phyloP scores from a whole-genome alignment of 1,140 invertebrate species.

The Apis laboriosa region DNA sequence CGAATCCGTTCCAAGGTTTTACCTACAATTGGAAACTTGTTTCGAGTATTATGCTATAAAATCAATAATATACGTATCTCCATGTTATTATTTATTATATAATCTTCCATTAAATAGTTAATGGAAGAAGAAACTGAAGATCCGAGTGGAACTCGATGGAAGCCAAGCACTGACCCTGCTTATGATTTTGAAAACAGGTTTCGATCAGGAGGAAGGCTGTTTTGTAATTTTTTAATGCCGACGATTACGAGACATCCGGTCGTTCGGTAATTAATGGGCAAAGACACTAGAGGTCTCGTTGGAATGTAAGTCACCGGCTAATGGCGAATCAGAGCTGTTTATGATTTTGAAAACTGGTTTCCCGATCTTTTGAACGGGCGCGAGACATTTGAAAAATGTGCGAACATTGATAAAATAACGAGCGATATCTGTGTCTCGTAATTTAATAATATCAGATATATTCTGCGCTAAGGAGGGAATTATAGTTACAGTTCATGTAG shows the following conservation, averaged over 20 bases:
- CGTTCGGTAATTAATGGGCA: constrained; percentile 3
- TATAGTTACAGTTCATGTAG: neutral
- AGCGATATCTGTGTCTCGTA: neutral
- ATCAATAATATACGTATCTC: neutral
- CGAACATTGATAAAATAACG: neutral
- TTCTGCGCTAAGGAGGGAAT: neutral
- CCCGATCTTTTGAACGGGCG: neutral
- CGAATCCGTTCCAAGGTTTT: no score
- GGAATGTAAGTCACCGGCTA: constrained; percentile 2
- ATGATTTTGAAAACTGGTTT: constrained; percentile 29
- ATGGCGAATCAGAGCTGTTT: constrained; percentile 15
- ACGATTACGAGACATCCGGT: neutral
- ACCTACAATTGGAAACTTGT: no score
- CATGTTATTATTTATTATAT: constrained; percentile 5
- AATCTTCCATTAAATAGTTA: neutral
- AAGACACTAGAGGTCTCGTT: neutral
- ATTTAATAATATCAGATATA: neutral
- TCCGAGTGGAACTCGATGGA: constrained; percentile 19
- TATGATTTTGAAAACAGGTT: constrained; percentile 43
- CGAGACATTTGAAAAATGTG: neutral
- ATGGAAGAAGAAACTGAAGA: constrained; percentile 7
- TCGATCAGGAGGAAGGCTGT: neutral
- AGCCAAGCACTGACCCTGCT: neutral
- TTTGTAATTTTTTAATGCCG: neutral
- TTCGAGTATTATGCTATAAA: neutral